Conservation (phyloP, 2,797 vertebrate species). For the Rhinella marina region DNA sequence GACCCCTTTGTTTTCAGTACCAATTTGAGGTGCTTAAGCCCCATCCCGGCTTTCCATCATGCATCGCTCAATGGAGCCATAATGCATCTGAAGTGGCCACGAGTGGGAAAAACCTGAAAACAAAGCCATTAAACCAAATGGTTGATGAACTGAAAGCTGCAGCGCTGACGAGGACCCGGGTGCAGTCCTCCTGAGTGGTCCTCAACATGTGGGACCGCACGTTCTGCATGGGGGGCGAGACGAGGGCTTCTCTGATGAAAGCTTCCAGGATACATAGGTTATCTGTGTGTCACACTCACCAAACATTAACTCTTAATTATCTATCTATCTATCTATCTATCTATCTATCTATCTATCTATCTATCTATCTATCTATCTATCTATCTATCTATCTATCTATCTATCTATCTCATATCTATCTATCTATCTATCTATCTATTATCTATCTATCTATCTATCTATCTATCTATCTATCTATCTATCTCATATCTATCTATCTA, state of each 20-base stretch:
- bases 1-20: not conserved
- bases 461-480: too few species aligned
- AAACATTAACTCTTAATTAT: not conserved
- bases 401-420: too few species aligned
- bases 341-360: too few species aligned
- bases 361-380: too few species aligned
- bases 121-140: conserved; percentile 39
- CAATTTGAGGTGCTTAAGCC: not conserved
- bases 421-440: too few species aligned
- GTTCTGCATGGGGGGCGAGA: conserved; percentile 64
- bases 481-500: too few species aligned
- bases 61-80: conserved; percentile 37
- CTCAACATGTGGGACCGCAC: conserved; percentile 31
- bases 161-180: conserved; percentile 56
- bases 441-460: too few species aligned
- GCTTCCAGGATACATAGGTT: conserved; percentile 68
- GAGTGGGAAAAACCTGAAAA: conserved; percentile 60
- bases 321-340: too few species aligned
- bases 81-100: conserved; percentile 33
- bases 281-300: not conserved
- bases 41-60: conserved; percentile 25
- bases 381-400: too few species aligned
- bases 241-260: conserved; percentile 66
- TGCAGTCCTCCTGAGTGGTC: conserved; percentile 50
- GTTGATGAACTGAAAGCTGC: conserved; percentile 55